Conservation (phyloP, 2,888 invertebrate genomes). For the Lampropteryx suffumata region DNA sequence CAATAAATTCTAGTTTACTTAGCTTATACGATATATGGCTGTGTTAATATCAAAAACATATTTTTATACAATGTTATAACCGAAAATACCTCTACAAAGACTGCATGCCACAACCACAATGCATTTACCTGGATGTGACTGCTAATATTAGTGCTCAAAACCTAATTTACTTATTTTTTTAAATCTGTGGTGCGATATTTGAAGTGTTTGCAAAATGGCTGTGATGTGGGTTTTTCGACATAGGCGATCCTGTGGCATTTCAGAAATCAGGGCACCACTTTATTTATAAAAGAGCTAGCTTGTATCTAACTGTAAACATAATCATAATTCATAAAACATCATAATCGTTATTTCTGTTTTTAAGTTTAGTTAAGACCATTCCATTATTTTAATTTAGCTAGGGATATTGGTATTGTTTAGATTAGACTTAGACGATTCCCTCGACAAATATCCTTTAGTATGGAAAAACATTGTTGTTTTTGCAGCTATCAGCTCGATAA, state of each 20-base stretch:
- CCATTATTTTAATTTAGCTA: slow-evolving; percentile 21
- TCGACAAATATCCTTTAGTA: too few relatives aligned
- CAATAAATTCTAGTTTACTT: slow-evolving; percentile 42
- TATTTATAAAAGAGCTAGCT: not conserved
- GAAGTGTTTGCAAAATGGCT: slow-evolving; percentile 20
- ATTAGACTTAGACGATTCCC: too few relatives aligned
- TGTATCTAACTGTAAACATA: slow-evolving; percentile 5
- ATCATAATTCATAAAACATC: not conserved
- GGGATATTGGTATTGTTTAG: slow-evolving; percentile 7
- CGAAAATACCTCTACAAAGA: slow-evolving; percentile 78
- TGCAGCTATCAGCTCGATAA: too few relatives aligned
- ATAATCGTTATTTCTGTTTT: slow-evolving; percentile 5
- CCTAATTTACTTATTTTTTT: slow-evolving; percentile 3
- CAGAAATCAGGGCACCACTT: slow-evolving; percentile 13
- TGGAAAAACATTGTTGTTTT: too few relatives aligned
- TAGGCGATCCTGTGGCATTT: slow-evolving; percentile 17
- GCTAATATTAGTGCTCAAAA: slow-evolving; percentile 1
- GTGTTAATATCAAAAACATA: slow-evolving; percentile 80
- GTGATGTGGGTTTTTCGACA: slow-evolving; percentile 20
- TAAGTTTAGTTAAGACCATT: slow-evolving; percentile 31
- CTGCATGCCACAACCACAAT: slow-evolving; percentile 58
- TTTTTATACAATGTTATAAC: slow-evolving; percentile 64
- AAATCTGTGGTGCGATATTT: slow-evolving; percentile 4
- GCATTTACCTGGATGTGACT: slow-evolving; percentile 43
- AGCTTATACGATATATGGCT: slow-evolving; percentile 71